A percentile compares a stretch with the other conserved stretches of the same genome.
Conservation (phyloP, 2,113 vertebrate species). For the Leptobrachium ailaonicum region DNA sequence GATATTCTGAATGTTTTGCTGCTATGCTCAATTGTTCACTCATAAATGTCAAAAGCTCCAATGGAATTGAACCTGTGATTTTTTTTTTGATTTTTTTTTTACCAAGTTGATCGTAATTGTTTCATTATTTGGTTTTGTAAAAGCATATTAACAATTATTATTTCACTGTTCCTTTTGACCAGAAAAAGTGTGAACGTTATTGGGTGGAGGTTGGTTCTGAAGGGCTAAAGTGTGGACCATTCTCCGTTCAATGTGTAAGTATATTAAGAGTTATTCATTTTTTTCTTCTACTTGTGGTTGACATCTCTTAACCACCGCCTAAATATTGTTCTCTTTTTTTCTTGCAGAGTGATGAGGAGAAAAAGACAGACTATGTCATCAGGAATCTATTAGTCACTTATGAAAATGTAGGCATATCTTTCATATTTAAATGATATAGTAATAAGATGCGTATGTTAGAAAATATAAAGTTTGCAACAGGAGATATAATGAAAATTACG, state of each 20-base stretch:
- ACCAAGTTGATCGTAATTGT: no score
- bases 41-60: no score
- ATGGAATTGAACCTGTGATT: no score
- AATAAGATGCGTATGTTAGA: constrained; percentile 47
- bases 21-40: no score
- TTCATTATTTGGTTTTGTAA: accelerated
- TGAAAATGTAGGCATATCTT: no score
- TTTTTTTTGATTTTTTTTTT: no score
- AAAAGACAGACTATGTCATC: constrained; percentile 80
- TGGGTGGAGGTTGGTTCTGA: constrained; percentile 73
- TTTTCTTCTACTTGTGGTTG: no score
- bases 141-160: background rate
- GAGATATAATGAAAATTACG: no score
- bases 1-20: no score
- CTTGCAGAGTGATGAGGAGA: constrained; percentile 80
- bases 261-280: constrained; percentile 1
- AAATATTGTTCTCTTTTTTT: constrained; percentile 32
- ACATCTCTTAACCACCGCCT: no score
- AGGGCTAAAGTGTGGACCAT: constrained; percentile 73
- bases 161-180: constrained; percentile 19
- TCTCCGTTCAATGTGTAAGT: constrained; percentile 87
- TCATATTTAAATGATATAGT: constrained; percentile 66
- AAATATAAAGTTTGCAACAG: no score
- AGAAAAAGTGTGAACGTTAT: constrained; percentile 97
- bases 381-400: constrained; percentile 77